These are phyloP conservation scores for Liposcelis brunnea DNA, from an alignment of 2,888 invertebrate species.

Conservation along the genomic window DNA sequence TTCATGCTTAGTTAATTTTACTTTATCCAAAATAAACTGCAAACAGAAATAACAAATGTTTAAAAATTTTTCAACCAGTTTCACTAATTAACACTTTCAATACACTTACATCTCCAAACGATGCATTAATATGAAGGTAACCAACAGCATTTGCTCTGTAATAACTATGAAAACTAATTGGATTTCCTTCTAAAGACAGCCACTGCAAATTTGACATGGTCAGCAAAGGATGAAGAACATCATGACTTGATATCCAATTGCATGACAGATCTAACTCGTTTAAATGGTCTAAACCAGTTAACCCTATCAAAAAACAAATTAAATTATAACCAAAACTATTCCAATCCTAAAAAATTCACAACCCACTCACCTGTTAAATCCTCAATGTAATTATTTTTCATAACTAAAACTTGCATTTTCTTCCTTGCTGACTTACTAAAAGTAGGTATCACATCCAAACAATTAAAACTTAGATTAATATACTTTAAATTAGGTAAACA, in stretches of 20 bases:
- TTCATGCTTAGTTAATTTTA: slow-evolving; percentile 34
- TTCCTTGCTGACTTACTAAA: slow-evolving; percentile 37
- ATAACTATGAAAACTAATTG: slow-evolving; percentile 39
- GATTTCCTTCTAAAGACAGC: slow-evolving; percentile 41
- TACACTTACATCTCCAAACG: slow-evolving; percentile 27
- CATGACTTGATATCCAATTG: slow-evolving; percentile 43
- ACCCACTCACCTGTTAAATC: slow-evolving; percentile 33
- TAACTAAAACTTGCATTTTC: slow-evolving; percentile 35
- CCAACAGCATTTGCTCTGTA: slow-evolving; percentile 36
- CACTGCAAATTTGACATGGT: slow-evolving; percentile 34
- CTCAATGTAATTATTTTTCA: slow-evolving; percentile 47
- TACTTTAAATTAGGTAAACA: slow-evolving; percentile 42
- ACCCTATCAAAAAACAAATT: slow-evolving; percentile 4
- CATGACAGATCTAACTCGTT: slow-evolving; percentile 41
- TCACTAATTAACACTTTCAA: too few relatives aligned
- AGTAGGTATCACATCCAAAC: slow-evolving; percentile 34
- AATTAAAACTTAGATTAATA: slow-evolving; percentile 46
- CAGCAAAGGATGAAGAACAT: slow-evolving; percentile 34
- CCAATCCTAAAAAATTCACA: background rate
- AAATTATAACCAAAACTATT: background rate
- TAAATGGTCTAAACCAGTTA: slow-evolving; percentile 22
- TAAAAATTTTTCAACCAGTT: slow-evolving; percentile 1
- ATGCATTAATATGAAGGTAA: slow-evolving; percentile 37
- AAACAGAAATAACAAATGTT: slow-evolving; percentile 12
- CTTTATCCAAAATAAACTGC: slow-evolving; percentile 36